A percentile compares a stretch with the other conserved stretches of the same genome.
Evolutionary conservation across 2,888 invertebrate genomes (phyloP).

Genomic region (Carpatolechia fugitivella): DNA sequence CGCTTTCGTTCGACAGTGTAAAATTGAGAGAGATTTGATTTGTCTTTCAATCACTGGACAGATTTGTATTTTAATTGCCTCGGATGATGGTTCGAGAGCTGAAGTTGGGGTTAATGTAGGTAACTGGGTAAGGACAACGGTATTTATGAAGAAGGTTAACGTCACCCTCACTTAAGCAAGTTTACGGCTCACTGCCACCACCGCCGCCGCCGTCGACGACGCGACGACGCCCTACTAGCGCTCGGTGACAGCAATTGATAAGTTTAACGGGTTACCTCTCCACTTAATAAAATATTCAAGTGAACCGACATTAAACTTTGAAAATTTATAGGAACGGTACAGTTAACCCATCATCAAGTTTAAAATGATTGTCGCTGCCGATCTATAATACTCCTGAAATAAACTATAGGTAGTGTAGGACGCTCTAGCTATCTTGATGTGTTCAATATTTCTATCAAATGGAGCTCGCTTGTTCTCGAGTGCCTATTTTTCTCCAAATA

Average conservation of each 20-base stretch:
- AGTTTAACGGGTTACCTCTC: background rate
- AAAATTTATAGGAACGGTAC: background rate
- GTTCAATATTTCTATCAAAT: background rate
- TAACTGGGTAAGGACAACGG: background rate
- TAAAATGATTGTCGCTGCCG: background rate
- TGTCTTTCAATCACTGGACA: constrained; percentile 33
- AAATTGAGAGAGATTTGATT: constrained; percentile 55
- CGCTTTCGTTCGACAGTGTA: constrained; percentile 57
- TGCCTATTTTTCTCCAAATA: background rate
- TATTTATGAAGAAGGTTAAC: constrained; percentile 1
- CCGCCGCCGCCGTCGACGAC: background rate
- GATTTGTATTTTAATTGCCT: constrained; percentile 12
- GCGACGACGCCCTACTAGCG: background rate
- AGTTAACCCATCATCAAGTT: background rate
- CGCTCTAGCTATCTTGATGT: background rate
- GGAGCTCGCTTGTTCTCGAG: background rate
- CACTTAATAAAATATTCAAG: background rate
- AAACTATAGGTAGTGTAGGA: background rate
- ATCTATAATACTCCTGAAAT: background rate
- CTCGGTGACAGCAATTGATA: constrained; percentile 2
- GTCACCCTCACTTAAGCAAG: constrained; percentile 4
- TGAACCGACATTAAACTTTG: background rate
- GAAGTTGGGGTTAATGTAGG: background rate
- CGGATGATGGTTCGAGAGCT: background rate
- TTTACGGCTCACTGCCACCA: constrained; percentile 14